A percentile compares a stretch with the other conserved stretches of the same genome.
Evolutionary conservation across 2,113 vertebrate species (phyloP).

Genomic region (Podilymbus podiceps): DNA sequence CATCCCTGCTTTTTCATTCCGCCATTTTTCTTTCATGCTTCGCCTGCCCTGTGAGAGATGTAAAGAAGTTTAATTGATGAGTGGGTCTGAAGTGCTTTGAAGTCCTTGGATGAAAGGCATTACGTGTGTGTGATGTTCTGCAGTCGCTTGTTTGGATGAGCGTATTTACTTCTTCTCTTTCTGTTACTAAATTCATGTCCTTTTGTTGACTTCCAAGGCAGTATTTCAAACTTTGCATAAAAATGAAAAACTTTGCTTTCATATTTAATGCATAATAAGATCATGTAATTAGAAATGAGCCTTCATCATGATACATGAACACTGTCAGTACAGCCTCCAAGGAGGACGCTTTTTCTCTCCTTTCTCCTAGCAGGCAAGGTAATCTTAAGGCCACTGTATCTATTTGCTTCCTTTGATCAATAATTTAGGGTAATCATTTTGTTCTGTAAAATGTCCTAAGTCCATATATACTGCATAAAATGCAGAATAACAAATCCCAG

Average conservation of each 20-base stretch:
- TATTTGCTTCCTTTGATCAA: conserved; percentile 31
- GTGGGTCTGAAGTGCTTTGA: not conserved
- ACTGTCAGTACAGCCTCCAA: not conserved
- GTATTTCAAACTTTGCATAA: not conserved
- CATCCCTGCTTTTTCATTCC: not conserved
- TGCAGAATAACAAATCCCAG: not conserved
- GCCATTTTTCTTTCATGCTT: accelerated
- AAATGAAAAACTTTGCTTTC: not conserved
- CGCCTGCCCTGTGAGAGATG: not conserved
- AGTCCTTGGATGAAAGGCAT: not conserved
- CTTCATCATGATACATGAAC: not conserved
- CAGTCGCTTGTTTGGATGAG: not conserved
- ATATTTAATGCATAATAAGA: not conserved
- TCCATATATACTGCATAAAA: not conserved
- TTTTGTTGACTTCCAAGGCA: not conserved
- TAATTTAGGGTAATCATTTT: conserved; percentile 44
- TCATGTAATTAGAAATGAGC: not conserved
- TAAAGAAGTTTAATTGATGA: not conserved
- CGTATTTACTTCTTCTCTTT: not conserved
- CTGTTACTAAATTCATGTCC: not conserved
- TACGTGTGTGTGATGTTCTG: accelerated
- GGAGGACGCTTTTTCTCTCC: not conserved
- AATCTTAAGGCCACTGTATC: not conserved
- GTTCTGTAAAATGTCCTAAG: not conserved
- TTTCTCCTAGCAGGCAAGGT: not conserved